Conservation (phyloP, 2,113 vertebrate genomes). For the Entelurus aequoreus region DNA sequence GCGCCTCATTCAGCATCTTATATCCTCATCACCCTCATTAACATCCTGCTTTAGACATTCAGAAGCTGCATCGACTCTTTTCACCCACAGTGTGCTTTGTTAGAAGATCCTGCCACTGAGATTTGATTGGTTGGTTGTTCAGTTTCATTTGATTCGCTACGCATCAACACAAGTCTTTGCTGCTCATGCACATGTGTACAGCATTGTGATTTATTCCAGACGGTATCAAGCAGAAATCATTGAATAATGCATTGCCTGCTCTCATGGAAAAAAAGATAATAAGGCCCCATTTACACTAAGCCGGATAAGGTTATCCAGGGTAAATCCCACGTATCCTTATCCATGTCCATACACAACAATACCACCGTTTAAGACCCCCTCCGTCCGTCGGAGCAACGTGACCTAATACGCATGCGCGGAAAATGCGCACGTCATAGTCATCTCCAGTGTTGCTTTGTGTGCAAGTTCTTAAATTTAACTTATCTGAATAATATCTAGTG, state of each 20-base stretch:
- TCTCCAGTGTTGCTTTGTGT: too few relatives aligned
- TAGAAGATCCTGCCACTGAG: conserved; percentile 39
- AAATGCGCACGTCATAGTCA: too few relatives aligned
- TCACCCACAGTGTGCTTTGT: conserved; percentile 54
- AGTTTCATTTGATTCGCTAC: conserved; percentile 28
- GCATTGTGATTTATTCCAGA: conserved; percentile 42
- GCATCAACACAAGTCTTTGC: conserved; percentile 10
- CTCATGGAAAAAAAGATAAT: conserved; percentile 37
- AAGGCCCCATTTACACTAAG: too few relatives aligned
- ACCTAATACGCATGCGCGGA: too few relatives aligned
- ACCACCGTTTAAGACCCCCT: too few relatives aligned
- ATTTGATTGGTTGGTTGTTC: conserved; percentile 44
- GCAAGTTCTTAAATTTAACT: too few relatives aligned
- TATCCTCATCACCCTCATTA: conserved; percentile 57
- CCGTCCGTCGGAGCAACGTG: too few relatives aligned
- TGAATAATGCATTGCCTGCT: conserved; percentile 61
- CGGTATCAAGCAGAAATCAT: conserved; percentile 36
- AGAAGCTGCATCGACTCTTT: conserved; percentile 42
- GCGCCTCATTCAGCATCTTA: conserved; percentile 34
- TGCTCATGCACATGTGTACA: conserved; percentile 30
- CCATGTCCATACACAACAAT: too few relatives aligned
- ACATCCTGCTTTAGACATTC: conserved; percentile 43
- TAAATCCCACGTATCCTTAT: too few relatives aligned
- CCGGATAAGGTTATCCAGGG: too few relatives aligned
- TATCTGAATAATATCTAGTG: too few relatives aligned